Base-by-base conservation (phyloP, 2,113 vertebrate genomes). In the Crotophaga sulcirostris region DNA sequence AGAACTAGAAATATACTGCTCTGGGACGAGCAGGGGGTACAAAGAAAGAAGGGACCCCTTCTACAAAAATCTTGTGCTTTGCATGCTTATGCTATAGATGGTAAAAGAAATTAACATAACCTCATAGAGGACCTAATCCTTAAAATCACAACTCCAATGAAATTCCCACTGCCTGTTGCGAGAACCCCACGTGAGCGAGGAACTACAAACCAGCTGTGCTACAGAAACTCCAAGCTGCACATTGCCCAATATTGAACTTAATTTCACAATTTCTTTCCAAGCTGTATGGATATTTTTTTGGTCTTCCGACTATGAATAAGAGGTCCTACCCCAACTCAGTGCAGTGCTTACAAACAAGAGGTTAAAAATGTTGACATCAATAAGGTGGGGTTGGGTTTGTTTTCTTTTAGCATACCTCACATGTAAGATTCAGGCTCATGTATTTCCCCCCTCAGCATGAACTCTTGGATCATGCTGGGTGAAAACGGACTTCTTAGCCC, bases 1-100 rank as follows among this genome's bases (percentile, higher is more conserved):
- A 85, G 54, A 77, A 59, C 11, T 31, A 21, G 21, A 42, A 68
- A 64, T 49, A 20, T 6, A 33, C n/a, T 54, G 68, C 47, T 92
- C 34, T 6, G 4, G n/a, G 24, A 62, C 18, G 24, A 40, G 33
- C 42, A 45, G 21, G 31, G 49, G 7, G 2, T 4, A 52, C 0
- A 59, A 20, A 36, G 66, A 56, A 69, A 85, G 20, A 81, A 54
- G 29, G 11, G 33, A 24, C 4, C 5, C 5, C 42, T 84, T 42
- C 47, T 24, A 51, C 3, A 3, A 75, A 79, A 73, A 69, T 9
- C 28, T 69, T 16, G 8, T 45, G 45, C 40, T 42, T 13, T 42
- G 40, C 40, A 42, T 42, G 40, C 40, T 42, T 13, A 42, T 42
- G 40, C 40, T 42, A 42, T 42, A 42, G 40, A 11, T 42, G 40